These are phyloP conservation scores for Crocuta crocuta DNA, from an alignment of 2,113 vertebrate genomes.

Conservation along the genomic window DNA sequence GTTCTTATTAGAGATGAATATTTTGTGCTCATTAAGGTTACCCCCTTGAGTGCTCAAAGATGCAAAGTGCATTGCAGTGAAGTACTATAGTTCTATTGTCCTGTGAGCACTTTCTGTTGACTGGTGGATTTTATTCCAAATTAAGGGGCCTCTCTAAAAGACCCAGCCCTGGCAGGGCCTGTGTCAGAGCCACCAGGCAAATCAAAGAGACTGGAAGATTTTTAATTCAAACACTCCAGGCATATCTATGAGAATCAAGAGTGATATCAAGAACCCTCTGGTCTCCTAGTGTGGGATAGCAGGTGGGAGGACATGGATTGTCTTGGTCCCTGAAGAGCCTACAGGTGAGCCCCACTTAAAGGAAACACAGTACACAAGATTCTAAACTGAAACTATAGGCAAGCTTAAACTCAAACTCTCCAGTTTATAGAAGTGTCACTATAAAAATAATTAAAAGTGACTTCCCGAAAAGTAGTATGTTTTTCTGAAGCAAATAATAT, in stretches of 20 bases:
- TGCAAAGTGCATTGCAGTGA: conserved; percentile 49
- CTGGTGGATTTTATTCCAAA: not conserved
- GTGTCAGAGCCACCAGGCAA: not conserved
- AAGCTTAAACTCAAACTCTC: not conserved
- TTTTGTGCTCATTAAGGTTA: conserved; percentile 81
- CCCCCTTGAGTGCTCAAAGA: conserved; percentile 72
- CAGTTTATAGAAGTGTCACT: not conserved
- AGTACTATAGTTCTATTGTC: not conserved
- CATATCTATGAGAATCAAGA: not conserved
- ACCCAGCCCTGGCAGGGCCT: not conserved
- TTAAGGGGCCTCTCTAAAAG: not conserved
- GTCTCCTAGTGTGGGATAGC: not conserved
- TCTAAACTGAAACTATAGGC: not conserved
- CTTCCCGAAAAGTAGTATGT: not conserved
- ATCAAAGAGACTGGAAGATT: not conserved
- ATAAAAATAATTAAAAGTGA: conserved; percentile 51
- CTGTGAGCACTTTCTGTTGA: not conserved
- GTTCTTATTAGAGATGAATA: conserved; percentile 79
- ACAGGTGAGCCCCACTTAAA: not conserved
- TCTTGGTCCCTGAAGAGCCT: not conserved
- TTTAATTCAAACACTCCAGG: not conserved
- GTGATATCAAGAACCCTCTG: not conserved
- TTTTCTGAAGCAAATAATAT: conserved; percentile 14
- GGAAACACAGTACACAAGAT: not conserved
- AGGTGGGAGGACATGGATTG: not conserved